Evolutionary conservation across 2,113 vertebrate species (phyloP).

Genomic region (Nothobranchius kuhntae): DNA sequence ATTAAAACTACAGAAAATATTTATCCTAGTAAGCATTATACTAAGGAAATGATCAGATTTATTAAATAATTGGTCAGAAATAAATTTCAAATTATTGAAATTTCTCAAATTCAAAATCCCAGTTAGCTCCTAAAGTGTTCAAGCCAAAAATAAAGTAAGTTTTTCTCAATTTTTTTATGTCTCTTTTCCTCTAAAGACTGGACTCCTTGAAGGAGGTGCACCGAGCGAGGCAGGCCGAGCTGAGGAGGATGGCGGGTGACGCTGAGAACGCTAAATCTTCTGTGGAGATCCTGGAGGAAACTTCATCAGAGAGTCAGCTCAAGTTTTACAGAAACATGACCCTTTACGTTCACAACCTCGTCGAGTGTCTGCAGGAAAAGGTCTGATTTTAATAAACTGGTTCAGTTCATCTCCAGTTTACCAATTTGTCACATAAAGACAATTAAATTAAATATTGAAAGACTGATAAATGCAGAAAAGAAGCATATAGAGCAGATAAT

Average conservation of each 20-base stretch:
- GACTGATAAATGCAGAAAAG: background rate
- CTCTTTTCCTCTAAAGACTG: conserved; percentile 69
- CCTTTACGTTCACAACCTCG: conserved; percentile 84
- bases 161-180: background rate
- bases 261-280: conserved; percentile 78
- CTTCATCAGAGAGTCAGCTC: conserved; percentile 79
- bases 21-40: no score
- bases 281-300: conserved; percentile 81
- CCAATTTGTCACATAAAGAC: background rate
- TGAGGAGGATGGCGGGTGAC: conserved; percentile 82
- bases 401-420: background rate
- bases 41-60: no score
- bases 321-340: conserved; percentile 89
- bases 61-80: no score
- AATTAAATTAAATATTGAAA: background rate
- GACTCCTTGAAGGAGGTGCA: conserved; percentile 85
- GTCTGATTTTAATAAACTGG: conserved; percentile 59
- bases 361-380: conserved; percentile 92
- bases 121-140: background rate
- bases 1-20: no score
- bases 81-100: no score
- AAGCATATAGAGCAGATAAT: background rate
- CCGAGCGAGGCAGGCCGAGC: conserved; percentile 85
- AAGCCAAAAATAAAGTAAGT: background rate
- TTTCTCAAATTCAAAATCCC: background rate